A percentile compares a stretch with the other conserved stretches of the same genome.
Conservation (phyloP, 1,140 invertebrate species). For the Macrosteles quadrilineatus region DNA sequence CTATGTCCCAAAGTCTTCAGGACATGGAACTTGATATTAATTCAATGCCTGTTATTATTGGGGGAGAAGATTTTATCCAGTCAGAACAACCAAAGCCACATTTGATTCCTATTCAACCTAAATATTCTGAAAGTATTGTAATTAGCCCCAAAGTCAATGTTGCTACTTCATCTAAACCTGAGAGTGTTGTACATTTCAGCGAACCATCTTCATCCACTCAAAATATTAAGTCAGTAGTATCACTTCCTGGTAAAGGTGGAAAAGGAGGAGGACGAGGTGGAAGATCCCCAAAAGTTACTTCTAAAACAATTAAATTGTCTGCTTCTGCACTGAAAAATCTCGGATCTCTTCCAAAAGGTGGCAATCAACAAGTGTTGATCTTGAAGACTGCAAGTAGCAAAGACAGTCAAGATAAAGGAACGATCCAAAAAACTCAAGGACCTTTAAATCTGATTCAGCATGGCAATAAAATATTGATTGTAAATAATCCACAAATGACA, state of each 20-base stretch:
- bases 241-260: constrained; percentile 14
- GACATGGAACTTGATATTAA: constrained; percentile 70
- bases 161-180: neutral
- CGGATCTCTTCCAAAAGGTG: neutral
- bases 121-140: constrained; percentile 17
- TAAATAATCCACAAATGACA: constrained; percentile 58
- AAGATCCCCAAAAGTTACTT: neutral
- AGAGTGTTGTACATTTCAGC: neutral
- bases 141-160: constrained; percentile 3
- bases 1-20: constrained; percentile 43
- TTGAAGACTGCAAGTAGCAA: constrained; percentile 29
- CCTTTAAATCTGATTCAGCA: constrained; percentile 25
- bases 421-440: neutral
- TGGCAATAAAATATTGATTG: constrained; percentile 55
- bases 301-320: constrained; percentile 15
- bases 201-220: neutral
- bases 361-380: constrained; percentile 30
- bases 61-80: constrained; percentile 58
- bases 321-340: constrained; percentile 4
- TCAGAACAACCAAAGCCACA: neutral
- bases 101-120: constrained; percentile 9
- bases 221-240: constrained; percentile 19
- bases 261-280: neutral
- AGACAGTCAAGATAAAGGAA: neutral
- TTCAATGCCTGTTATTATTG: constrained; percentile 70